Evolutionary conservation across 2,888 invertebrate genomes (phyloP).

Genomic region (Xestia xanthographa): DNA sequence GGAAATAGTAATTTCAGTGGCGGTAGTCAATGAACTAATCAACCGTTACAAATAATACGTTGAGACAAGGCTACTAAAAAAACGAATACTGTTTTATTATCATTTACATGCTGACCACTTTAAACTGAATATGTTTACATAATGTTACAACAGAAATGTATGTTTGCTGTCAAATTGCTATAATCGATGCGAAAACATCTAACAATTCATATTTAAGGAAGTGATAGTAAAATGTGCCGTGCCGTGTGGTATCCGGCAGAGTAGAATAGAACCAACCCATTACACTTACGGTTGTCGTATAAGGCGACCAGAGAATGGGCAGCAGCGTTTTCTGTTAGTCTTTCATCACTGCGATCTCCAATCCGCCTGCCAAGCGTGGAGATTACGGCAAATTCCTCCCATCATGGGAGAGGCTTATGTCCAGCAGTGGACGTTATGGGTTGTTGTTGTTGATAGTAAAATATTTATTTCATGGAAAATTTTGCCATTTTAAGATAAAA

Average conservation of each 20-base stretch:
- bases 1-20: constrained; percentile 24
- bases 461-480: not conserved
- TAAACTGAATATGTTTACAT: constrained; percentile 21
- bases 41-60: constrained; percentile 33
- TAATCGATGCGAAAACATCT: not conserved
- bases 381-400: too few species aligned
- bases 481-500: not conserved
- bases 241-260: too few species aligned
- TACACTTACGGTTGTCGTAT: too few species aligned
- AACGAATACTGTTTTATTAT: not conserved
- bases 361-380: too few species aligned
- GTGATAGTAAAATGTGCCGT: not conserved
- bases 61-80: not conserved
- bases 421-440: too few species aligned
- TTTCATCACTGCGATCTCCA: too few species aligned
- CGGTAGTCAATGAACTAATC: constrained; percentile 39
- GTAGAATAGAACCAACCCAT: too few species aligned
- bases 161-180: not conserved
- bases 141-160: not conserved
- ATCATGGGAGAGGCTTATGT: too few species aligned
- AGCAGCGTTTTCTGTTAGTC: too few species aligned
- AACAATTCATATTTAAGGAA: not conserved
- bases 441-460: too few species aligned
- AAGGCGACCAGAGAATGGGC: too few species aligned
- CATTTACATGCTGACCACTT: constrained; percentile 11